These are phyloP conservation scores for Sitodiplosis mosellana DNA, from an alignment of 1,140 invertebrate species.

Conservation along the genomic window DNA sequence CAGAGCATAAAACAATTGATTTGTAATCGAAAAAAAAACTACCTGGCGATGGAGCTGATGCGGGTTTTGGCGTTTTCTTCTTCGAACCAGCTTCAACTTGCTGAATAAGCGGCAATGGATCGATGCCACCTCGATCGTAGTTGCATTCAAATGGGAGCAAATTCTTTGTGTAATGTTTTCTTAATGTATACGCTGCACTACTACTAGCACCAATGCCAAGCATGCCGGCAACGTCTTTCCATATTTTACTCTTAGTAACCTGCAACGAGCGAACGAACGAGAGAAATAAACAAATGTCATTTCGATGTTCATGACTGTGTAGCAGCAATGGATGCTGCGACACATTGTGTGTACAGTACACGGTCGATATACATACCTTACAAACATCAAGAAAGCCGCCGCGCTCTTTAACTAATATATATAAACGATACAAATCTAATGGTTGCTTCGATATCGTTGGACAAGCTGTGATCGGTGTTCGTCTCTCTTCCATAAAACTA, in stretches of 20 bases:
- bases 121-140: conserved; percentile 87
- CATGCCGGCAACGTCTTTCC: conserved; percentile 91
- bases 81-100: conserved; percentile 78
- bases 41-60: conserved; percentile 72
- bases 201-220: conserved; percentile 89
- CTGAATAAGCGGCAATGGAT: conserved; percentile 87
- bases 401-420: conserved; percentile 83
- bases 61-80: conserved; percentile 67
- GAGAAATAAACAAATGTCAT: neutral
- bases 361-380: conserved; percentile 33
- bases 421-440: conserved; percentile 90
- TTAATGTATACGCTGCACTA: conserved; percentile 87
- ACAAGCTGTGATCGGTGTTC: conserved; percentile 81
- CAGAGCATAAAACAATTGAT: neutral
- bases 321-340: neutral
- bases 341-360: too few relatives aligned
- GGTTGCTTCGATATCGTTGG: conserved; percentile 96
- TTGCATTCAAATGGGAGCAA: conserved; percentile 89
- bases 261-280: conserved; percentile 22
- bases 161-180: conserved; percentile 96
- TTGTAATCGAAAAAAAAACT: conserved; percentile 5
- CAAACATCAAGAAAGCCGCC: conserved; percentile 95
- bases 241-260: conserved; percentile 95
- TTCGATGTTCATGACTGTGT: neutral
- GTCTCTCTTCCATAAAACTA: conserved; percentile 82